Conservation (phyloP, 1,140 invertebrate species). For the Ips typographus region DNA sequence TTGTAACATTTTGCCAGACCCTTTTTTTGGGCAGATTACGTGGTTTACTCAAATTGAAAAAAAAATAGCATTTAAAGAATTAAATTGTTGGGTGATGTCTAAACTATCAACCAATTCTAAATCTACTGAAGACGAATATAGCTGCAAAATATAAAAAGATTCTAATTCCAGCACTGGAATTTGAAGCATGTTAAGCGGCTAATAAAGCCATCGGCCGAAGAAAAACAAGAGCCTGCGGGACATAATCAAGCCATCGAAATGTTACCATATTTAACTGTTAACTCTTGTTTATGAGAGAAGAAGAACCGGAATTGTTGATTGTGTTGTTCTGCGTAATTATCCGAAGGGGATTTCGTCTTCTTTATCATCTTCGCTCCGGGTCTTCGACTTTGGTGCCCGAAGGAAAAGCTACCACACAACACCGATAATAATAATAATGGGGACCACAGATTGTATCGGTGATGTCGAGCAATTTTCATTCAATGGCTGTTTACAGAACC, state of each 20-base stretch:
- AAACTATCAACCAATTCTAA: no score
- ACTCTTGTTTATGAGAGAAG: slow-evolving; percentile 23
- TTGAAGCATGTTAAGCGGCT: slow-evolving; percentile 1
- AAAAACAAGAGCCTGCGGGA: slow-evolving; percentile 18
- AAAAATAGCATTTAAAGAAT: no score
- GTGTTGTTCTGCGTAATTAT: slow-evolving; percentile 26
- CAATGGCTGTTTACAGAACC: slow-evolving; percentile 14
- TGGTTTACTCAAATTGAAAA: no score
- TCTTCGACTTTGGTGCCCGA: no score
- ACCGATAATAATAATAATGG: neutral
- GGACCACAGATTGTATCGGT: neutral
- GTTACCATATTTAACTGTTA: slow-evolving; percentile 30
- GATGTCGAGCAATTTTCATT: neutral
- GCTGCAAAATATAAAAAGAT: no score
- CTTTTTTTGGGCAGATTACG: no score
- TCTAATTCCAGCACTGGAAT: neutral
- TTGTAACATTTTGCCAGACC: no score
- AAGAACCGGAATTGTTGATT: slow-evolving; percentile 21
- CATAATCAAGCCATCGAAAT: slow-evolving; percentile 32
- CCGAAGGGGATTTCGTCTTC: no score
- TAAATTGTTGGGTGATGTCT: no score
- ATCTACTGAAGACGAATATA: no score
- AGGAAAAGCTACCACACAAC: no score
- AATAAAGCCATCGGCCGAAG: slow-evolving; percentile 23
- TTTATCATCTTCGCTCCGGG: no score